These are phyloP conservation scores for Cepaea nemoralis DNA, from an alignment of 1,140 invertebrate genomes.

Conservation along the genomic window DNA sequence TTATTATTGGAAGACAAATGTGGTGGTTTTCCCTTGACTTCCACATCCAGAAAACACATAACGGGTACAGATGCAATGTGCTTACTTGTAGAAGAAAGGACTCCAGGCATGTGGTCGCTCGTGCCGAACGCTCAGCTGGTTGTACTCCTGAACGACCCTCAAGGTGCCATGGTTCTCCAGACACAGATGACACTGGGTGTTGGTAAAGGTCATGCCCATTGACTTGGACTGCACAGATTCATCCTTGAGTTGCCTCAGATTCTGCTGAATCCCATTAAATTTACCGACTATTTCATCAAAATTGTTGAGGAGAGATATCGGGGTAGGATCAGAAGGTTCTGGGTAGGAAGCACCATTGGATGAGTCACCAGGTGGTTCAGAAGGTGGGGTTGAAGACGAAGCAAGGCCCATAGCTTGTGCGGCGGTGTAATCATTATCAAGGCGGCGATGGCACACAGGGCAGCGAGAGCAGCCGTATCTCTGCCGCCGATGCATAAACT, in stretches of 20 bases:
- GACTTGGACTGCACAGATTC: conserved; percentile 60
- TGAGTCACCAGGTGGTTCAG: background rate
- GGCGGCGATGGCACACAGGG: conserved; percentile 51
- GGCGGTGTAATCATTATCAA: conserved; percentile 37
- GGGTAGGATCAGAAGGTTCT: conserved; percentile 44
- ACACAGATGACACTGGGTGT: conserved; percentile 62
- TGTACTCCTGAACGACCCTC: conserved; percentile 63
- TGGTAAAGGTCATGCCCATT: conserved; percentile 65
- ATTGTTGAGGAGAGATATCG: conserved; percentile 61
- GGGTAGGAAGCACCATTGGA: background rate
- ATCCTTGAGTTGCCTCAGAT: conserved; percentile 56
- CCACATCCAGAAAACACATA: no score
- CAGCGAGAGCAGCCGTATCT: conserved; percentile 42
- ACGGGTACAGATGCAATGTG: no score
- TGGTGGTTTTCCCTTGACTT: no score
- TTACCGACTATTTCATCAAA: conserved; percentile 64
- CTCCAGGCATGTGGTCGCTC: conserved; percentile 51
- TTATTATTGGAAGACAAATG: no score
- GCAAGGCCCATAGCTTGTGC: conserved; percentile 40
- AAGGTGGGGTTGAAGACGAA: background rate
- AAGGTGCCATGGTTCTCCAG: conserved; percentile 64
- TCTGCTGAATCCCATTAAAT: conserved; percentile 57
- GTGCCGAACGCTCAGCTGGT: conserved; percentile 58
- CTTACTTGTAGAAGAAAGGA: conserved; percentile 56
- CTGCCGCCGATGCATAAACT: conserved; percentile 49